Evolutionary conservation across 2,113 vertebrate genomes (phyloP), one percentile per base, ranked within the genome.

Genomic region (human): DNA sequence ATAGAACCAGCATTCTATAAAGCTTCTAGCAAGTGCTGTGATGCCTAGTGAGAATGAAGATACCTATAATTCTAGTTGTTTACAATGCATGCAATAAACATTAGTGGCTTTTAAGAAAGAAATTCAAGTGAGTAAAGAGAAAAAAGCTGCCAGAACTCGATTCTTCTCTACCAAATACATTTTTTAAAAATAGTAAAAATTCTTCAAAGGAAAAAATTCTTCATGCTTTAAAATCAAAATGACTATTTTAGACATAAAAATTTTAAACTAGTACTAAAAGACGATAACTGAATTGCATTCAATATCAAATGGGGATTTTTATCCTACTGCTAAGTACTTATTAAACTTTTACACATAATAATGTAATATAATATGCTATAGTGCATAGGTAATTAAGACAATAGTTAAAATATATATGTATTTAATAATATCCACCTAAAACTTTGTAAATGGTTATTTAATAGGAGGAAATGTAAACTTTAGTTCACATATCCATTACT

Each of bases 391-490:
- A 68, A 84, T 64, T 96, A 81, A 82, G 90, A 78, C 52, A 35
- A 23, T 52, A 70, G 38, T 40, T 50, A 59, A 90, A 94, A 66
- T 48, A 80, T 16, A 45, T 45, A 78, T 52, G 5, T 64, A 64
- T 30, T 30, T 64, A 64, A 1, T 75, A 86, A 70, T 81, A 76
- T 27, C 45, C 66, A 81, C 4, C 11, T 0, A 89, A 91, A 27
- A 59, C 23, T 80, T 48, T 93, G 1, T 48, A 89, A 81, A 84
- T 57, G 27, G 82, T 88, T 68, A 80, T 5, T 83, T 93, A 96
- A 70, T 32, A 91, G n/a, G 76, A 95, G 14, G 57, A 97, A 95
- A 97, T 35, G 27, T 18, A 90, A 94, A 95, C 43, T 70, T 70
- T 35, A 82, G 81, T 86, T 84, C 90, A 90, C 2, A 82, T 40